These are phyloP conservation scores for Meloidogyne hapla DNA, from an alignment of 1,140 invertebrate genomes.

Conservation along the genomic window DNA sequence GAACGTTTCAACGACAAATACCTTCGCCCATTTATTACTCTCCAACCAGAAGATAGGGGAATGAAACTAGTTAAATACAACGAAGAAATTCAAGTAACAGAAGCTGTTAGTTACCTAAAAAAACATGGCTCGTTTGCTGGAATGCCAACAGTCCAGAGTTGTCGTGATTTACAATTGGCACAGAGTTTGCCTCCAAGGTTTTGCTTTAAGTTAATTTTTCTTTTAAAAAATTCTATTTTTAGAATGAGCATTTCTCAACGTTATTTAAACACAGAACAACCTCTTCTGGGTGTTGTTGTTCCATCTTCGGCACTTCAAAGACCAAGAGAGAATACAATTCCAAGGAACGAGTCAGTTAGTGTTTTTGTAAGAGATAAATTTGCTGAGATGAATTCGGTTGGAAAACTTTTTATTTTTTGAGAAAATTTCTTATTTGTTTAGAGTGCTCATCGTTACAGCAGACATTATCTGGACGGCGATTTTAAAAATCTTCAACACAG, in stretches of 20 bases:
- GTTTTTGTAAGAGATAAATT: slow-evolving; percentile 37
- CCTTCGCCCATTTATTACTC: slow-evolving; percentile 40
- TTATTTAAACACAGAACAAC: background rate
- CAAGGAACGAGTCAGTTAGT: slow-evolving; percentile 33
- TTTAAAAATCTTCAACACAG: slow-evolving; percentile 14
- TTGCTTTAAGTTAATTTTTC: background rate
- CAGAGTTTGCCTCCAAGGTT: slow-evolving; percentile 9
- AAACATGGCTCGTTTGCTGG: slow-evolving; percentile 41
- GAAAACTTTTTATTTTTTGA: background rate
- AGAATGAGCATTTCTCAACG: background rate
- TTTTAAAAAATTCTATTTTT: background rate
- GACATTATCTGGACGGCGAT: slow-evolving; percentile 31
- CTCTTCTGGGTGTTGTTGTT: background rate
- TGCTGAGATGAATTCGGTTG: slow-evolving; percentile 30
- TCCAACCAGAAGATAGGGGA: slow-evolving; percentile 30
- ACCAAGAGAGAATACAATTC: slow-evolving; percentile 25
- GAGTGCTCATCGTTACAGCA: slow-evolving; percentile 28
- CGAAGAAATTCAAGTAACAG: slow-evolving; percentile 39
- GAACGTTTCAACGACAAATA: slow-evolving; percentile 41
- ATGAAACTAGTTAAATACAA: slow-evolving; percentile 44
- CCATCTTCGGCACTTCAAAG: background rate
- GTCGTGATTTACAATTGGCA: slow-evolving; percentile 23
- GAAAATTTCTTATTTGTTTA: background rate
- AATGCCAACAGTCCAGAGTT: slow-evolving; percentile 43
- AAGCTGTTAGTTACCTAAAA: slow-evolving; percentile 39